Conservation (phyloP, 2,113 vertebrate genomes). For the Rhinopomastus cyanomelas region DNA sequence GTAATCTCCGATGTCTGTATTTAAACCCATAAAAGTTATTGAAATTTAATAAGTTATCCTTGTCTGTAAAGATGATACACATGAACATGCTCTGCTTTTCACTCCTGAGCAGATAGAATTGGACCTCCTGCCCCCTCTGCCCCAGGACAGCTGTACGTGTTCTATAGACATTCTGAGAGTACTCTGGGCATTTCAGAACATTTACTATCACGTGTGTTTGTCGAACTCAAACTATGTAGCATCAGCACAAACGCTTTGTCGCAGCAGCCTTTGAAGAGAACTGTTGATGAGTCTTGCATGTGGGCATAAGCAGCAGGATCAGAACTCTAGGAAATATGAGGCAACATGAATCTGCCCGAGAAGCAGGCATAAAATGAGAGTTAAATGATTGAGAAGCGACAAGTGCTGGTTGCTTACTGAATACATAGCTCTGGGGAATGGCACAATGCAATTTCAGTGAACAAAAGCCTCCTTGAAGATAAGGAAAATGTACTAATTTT, state of each 20-base stretch:
- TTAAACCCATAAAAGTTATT: not conserved
- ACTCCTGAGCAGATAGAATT: not conserved
- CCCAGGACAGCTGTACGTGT: not conserved
- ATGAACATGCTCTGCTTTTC: not conserved
- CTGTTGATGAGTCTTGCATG: not conserved
- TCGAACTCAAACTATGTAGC: not conserved
- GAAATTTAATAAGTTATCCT: not conserved
- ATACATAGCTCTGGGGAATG: not conserved
- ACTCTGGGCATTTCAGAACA: not conserved
- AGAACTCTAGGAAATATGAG: conserved; percentile 40
- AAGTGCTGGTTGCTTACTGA: not conserved
- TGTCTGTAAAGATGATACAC: not conserved
- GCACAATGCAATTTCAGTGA: not conserved
- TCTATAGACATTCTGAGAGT: not conserved
- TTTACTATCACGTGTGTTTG: not conserved
- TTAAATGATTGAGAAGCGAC: conserved; percentile 16
- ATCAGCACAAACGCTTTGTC: not conserved
- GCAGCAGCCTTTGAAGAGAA: not conserved
- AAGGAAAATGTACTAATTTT: not conserved
- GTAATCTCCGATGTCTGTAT: rapidly evolving
- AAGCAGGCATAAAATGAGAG: conserved; percentile 11
- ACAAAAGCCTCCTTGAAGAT: not conserved
- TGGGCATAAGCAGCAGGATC: not conserved
- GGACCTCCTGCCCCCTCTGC: not conserved
- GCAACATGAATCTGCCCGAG: conserved; percentile 25